Base-by-base conservation (phyloP, 2,888 invertebrate genomes). In the Drosophila infuscata region DNA sequence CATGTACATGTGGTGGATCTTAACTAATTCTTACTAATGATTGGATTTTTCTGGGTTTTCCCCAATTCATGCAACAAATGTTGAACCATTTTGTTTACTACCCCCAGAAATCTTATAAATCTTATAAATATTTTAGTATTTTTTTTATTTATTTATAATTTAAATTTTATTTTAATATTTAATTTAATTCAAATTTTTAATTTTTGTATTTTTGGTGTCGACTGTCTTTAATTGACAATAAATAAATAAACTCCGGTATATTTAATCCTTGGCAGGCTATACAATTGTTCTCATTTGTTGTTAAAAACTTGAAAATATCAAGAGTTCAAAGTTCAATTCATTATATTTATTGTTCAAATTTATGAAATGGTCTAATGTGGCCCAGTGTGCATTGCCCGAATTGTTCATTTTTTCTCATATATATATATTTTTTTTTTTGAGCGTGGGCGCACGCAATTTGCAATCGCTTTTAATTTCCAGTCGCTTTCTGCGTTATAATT, bases 371-470 rank as follows among this genome's bases (percentile, higher is more conserved):
- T 46, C 15, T 1, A 25, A 29, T 46, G 15, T 25, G 15, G 8
- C 25, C 46, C 46, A 46, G 46, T 46, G 49, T 59, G 53, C 72
- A 72, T 60, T 76, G 62, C 63, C 41, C 60, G 17, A 63, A 60
- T 46, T 20, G 11, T 57, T 20, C 35, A 43, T 43, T 43, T 5
- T 20, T 62, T 59, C 20, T 59, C 20, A 38, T 38, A 7, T 38
- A 25, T 46, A 3, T 0, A 25, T 46, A 46, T 25, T 25, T 25
- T 25, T 2, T 36, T 51, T 43, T 46, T 46, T 29, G 3, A 11
- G 60, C 43, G 77, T 76, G 53, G 76, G 77, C 51, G 61, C 62
- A 43, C 60, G 49, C 46, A 70, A 65, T 59, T 71, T 32, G 43
- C 33, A 33, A 48, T 32, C 25, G 25, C 25, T 68, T 54, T 56